Evolutionary conservation across 2,888 invertebrate genomes (phyloP), one percentile per base, ranked within the genome.

Genomic region (Tenthredo notha): DNA sequence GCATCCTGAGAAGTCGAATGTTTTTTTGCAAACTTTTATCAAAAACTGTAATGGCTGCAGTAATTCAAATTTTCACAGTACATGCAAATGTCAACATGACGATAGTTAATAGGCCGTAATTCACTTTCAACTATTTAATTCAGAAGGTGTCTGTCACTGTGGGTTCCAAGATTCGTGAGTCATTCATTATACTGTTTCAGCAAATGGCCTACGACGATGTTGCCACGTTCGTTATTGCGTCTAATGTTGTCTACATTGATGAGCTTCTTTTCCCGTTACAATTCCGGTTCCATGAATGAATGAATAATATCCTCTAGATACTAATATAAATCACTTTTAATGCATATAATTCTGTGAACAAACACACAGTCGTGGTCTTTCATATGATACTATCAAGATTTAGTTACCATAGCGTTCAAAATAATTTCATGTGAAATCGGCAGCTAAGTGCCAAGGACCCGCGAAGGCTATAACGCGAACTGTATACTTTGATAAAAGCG

Each of bases 151-250:
- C 37, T 37, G n/a, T 29, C 37, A 37, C 9, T 37, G 25, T 6
- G 21, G 37, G 70, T 70, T 70, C 37, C 25, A 70, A 37, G 70
- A 70, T 70, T 37, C 33, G 72, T 72, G 72, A 72, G 40, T 72
- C 72, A 72, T 72, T 43, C 72, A 21, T 43, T 72, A 72, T n/a
- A 29, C n/a, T 74, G 33, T 67, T 67, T 25, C 18, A 21, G 29
- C 10, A 74, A 74, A 43, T 21, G n/a, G 72, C 43, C 21, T 74
- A 43, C 6, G 43, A 43, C 72, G 72, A 74, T 33, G 70, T 70
- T 70, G 37, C 70, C 43, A 74, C n/a, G 21, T 12, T 74, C 10
- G 29, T 67, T 54, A 33, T 25, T 25, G 25, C 61, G 21, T 25
- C 21, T 25, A 0, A 33, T 67, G 18, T 33, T 18, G 29, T 67